Percentiles rank a stretch among this genome's conserved stretches.
Conservation (phyloP, 1,140 invertebrate species). For the Metopolophium dirhodum region DNA sequence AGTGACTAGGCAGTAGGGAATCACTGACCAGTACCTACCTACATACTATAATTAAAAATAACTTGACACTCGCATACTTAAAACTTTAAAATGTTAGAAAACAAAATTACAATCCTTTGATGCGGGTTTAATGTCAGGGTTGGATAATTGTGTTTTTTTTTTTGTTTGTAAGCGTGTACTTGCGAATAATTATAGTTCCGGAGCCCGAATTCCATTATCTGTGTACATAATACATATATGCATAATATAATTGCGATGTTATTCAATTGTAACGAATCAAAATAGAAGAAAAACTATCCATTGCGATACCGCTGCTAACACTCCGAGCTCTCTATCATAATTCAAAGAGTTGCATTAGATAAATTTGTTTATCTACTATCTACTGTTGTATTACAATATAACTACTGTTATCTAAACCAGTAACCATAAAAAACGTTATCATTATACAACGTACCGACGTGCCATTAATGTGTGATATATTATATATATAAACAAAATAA, state of each 20-base stretch:
- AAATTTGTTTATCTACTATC: background rate
- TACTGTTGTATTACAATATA: background rate
- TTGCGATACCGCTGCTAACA: background rate
- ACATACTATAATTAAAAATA: slow-evolving; percentile 15
- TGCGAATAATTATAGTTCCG: background rate
- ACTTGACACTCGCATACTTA: background rate
- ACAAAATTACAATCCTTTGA: background rate
- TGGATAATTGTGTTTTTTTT: background rate
- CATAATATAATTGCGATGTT: background rate
- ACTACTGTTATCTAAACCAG: too few species aligned
- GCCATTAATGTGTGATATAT: too few species aligned
- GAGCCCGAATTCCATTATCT: background rate
- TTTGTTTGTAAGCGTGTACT: background rate
- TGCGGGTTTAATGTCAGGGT: background rate
- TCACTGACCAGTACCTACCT: background rate
- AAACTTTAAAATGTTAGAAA: background rate
- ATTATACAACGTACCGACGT: background rate
- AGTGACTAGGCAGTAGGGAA: background rate
- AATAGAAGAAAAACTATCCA: background rate
- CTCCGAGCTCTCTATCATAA: background rate
- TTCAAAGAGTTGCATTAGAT: background rate
- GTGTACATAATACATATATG: background rate
- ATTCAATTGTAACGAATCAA: background rate
- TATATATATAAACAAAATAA: too few species aligned
- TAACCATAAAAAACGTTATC: background rate